Evolutionary conservation across 2,797 vertebrate genomes (phyloP).

Genomic region (Geotrypetes seraphini): DNA sequence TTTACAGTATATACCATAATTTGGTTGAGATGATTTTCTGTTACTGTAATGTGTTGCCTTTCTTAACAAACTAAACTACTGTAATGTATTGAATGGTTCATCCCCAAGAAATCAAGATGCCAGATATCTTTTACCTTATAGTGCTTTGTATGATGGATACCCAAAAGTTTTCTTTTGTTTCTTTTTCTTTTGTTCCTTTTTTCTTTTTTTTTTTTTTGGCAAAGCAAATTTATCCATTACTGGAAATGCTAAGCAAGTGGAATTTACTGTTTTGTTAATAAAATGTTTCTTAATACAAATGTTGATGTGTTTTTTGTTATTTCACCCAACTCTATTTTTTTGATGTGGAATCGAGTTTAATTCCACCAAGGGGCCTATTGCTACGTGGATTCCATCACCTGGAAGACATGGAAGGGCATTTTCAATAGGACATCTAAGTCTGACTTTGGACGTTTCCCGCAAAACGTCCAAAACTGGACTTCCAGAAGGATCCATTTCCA

Average conservation of each 20-base stretch:
- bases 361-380: no score
- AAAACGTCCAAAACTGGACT: no score
- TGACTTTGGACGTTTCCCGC: no score
- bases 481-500: no score
- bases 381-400: no score
- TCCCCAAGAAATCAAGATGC: slow-evolving; percentile 50
- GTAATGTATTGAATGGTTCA: slow-evolving; percentile 51
- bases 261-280: slow-evolving; percentile 80
- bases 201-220: slow-evolving; percentile 70
- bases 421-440: no score
- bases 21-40: slow-evolving; percentile 60
- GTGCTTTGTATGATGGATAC: slow-evolving; percentile 71
- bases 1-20: slow-evolving; percentile 49
- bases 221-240: slow-evolving; percentile 76
- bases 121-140: slow-evolving; percentile 59
- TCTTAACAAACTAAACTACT: slow-evolving; percentile 51
- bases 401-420: no score
- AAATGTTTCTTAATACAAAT: slow-evolving; percentile 76
- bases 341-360: no score
- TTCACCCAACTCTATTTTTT: no score
- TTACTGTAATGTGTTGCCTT: slow-evolving; percentile 67
- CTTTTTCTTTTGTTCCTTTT: no score
- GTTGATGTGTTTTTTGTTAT: slow-evolving; percentile 26
- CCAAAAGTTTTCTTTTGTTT: slow-evolving; percentile 58
- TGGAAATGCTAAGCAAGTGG: slow-evolving; percentile 78